Evolutionary conservation across 2,797 vertebrate species (phyloP).

Genomic region (Cichlasoma orientale): DNA sequence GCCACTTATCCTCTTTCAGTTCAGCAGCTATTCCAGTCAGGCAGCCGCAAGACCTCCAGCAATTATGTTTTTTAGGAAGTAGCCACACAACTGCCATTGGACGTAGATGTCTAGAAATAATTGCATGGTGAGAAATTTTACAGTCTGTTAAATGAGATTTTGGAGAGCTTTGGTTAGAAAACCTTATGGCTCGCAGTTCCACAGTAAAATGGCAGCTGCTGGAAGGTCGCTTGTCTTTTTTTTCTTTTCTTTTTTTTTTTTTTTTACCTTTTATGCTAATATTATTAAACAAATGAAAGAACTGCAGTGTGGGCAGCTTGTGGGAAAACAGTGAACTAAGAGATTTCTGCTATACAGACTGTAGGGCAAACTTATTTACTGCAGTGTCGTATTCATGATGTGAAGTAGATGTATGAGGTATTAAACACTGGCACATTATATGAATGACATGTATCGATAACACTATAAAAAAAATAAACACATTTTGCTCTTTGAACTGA

Average conservation of each 20-base stretch:
- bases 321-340: constrained; percentile 6
- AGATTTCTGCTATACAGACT: neutral
- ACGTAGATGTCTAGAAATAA: constrained; percentile 12
- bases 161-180: neutral
- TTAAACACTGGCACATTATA: neutral
- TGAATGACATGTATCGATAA: constrained; percentile 28
- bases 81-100: constrained; percentile 26
- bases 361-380: constrained; percentile 6
- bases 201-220: neutral
- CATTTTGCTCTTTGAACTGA: constrained; percentile 23
- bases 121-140: constrained; percentile 24
- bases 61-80: constrained; percentile 3
- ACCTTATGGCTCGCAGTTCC: neutral
- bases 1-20: constrained; percentile 37
- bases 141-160: neutral
- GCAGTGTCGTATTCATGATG: constrained; percentile 13
- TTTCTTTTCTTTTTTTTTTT: too few species aligned
- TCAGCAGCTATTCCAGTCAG: constrained; percentile 54
- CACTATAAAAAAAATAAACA: constrained; percentile 39
- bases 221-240: neutral
- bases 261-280: constrained; percentile 1
- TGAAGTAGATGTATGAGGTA: constrained; percentile 18
- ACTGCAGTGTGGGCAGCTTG: constrained; percentile 34
- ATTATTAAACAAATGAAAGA: constrained; percentile 5
- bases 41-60: constrained; percentile 35